Conservation (phyloP, 2,113 vertebrate species). For the Peromyscus polionotus region DNA sequence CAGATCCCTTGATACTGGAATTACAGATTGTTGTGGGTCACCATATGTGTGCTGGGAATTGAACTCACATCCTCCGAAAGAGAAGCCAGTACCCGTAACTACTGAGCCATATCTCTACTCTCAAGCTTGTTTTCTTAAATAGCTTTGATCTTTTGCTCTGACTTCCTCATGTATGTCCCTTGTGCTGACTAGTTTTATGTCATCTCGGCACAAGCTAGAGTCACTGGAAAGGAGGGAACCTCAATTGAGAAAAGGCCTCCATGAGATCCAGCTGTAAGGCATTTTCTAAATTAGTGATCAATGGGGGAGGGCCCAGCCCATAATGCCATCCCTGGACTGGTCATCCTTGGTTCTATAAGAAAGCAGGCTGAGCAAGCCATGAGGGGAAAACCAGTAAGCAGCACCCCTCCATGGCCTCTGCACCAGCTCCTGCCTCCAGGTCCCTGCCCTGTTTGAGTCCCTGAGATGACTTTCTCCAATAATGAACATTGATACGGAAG, state of each 20-base stretch:
- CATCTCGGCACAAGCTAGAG: neutral
- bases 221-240: neutral
- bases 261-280: neutral
- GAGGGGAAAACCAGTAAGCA: neutral
- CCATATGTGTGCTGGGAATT: neutral
- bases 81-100: neutral
- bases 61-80: neutral
- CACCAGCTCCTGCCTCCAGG: neutral
- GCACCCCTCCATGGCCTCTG: neutral
- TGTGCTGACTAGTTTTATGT: neutral
- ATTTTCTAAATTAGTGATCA: neutral
- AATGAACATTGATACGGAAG: neutral
- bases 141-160: neutral
- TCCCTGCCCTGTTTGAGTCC: neutral
- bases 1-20: neutral
- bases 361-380: neutral
- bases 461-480: neutral
- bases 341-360: neutral
- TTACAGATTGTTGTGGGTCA: neutral
- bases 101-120: neutral
- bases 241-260: neutral
- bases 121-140: neutral
- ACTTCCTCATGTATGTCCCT: neutral
- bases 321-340: neutral
- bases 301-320: neutral